Evolutionary conservation across 2,113 vertebrate species (phyloP), one percentile per base, ranked within the genome.

Genomic region (Paramisgurnus dabryanus): DNA sequence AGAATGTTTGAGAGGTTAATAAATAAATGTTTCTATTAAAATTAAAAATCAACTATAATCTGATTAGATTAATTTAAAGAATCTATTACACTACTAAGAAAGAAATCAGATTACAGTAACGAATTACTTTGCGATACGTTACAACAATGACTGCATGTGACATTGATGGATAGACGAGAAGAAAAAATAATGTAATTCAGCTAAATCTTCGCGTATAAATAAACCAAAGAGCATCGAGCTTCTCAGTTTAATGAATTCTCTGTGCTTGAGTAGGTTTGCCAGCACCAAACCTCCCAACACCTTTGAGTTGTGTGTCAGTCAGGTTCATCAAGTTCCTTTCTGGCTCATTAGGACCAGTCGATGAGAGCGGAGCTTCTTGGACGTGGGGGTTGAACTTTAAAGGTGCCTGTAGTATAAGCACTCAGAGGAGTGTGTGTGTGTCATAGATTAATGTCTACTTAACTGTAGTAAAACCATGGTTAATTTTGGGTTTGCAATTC

Each of bases 251-350:
- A 72, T 72, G 27, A 18, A 61, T 73, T 61, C 40, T 73, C 11
- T 73, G 11, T 73, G 55, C 71, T 45, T 45, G 55, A 7, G 0
- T 57, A 58, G 34, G 27, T 41, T 43, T 58, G 34, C 50, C 50
- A 18, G 69, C 39, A 12, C 34, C 15, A 50, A 67, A 40, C 22
- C 68, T 13, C 49, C 39, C 43, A 47, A n/a, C 61, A 34, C 61
- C 58, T 71, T 15, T 67, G 65, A 67, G 76, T 47, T 61, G 55
- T 61, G 82, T 57, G 45, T 78, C 68, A 73, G 74, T 69, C 79
- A 63, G 83, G 79, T 81, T 84, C 79, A 84, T 78, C 79, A 65
- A 55, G 83, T 78, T 78, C 57, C n/a, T 78, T 81, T 84, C 79
- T 57, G 79, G 79, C 83, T 84, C 83, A 84, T 84, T 84, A 81